Evolutionary conservation across 2,113 vertebrate genomes (phyloP), one percentile per base, ranked within the genome.

Genomic region (Ageneiosus marmoratus): DNA sequence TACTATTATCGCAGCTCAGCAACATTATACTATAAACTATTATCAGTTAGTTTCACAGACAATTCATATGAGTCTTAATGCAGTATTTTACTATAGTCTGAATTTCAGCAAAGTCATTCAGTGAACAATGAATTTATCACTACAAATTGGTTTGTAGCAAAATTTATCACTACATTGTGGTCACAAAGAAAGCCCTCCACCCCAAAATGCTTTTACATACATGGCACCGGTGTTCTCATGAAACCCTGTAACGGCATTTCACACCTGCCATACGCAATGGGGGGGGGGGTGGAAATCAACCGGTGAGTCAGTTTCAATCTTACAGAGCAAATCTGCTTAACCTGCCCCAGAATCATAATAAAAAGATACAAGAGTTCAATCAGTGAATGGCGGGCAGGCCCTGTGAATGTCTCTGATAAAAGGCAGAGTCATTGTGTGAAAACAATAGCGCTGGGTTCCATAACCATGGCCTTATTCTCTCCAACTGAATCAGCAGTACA

Each of bases 241-340:
- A 87, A 85, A 88, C 75, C 76, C 76, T 73, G 20, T 48, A 27
- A 82, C 79, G 56, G 56, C 81, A 56, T 82, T 77, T 86, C 84
- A 87, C 86, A 88, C 84, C 86, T 84, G 88, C 74, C 63, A 81
- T 82, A 85, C 74, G 70, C 29, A 27, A 13, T 34, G 58, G 53
- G 82, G 87, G 65, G 60, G 79, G 48, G 58, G 79, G 62, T 8
- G 79, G 50, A 48, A 84, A 62, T 69, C 15, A 18, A 82, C 74
- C 18, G n/a, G 18, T 44, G 65, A 80, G 62, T 51, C 29, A 77
- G 58, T 65, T 77, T 77, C 55, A 78, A 51, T 67, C 55, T 50
- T 73, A 51, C 53, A 56, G 20, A 37, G 41, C 11, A 48, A 58
- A 73, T 79, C 72, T 79, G n/a, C 62, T 69, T 5, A 69, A 77